Percentiles rank a stretch among this genome's conserved stretches.
Conservation (phyloP, 2,113 vertebrate genomes). For the Amphiprion percula region DNA sequence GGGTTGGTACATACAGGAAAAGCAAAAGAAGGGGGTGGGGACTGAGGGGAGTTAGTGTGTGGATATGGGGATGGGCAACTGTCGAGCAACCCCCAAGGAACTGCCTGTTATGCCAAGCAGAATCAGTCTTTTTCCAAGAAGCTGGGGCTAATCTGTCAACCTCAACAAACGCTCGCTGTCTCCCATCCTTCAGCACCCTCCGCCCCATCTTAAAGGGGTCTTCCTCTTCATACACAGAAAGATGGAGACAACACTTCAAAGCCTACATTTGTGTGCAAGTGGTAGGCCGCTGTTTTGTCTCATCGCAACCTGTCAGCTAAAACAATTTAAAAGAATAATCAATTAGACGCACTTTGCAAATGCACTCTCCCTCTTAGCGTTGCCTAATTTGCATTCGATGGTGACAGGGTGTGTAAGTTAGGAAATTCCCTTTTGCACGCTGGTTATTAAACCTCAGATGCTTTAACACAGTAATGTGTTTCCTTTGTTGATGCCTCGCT, state of each 20-base stretch:
- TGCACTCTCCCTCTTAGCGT: not conserved
- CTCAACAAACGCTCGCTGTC: constrained; percentile 70
- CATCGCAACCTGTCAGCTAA: not conserved
- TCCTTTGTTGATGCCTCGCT: constrained; percentile 18
- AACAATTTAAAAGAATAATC: not conserved
- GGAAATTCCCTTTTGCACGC: constrained; percentile 31
- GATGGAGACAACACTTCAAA: constrained; percentile 37
- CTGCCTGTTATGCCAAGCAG: constrained; percentile 82
- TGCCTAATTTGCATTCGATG: constrained; percentile 34
- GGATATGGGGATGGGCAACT: constrained; percentile 82
- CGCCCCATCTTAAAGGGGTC: constrained; percentile 46
- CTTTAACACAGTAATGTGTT: constrained; percentile 31
- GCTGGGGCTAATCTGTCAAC: constrained; percentile 83
- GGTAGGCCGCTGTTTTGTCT: constrained; percentile 12
- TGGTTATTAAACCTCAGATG: constrained; percentile 40
- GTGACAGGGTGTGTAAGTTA: constrained; percentile 3
- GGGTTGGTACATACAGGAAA: constrained; percentile 79
- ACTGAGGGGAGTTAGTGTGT: constrained; percentile 63
- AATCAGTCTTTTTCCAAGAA: constrained; percentile 78
- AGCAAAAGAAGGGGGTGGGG: constrained; percentile 64
- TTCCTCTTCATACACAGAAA: constrained; percentile 52
- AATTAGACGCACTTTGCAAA: not conserved
- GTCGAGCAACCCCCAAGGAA: constrained; percentile 81
- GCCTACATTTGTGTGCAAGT: not conserved
- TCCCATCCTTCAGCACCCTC: constrained; percentile 44